Conservation (phyloP, 2,888 invertebrate genomes). For the Habrosyne pyritoides region DNA sequence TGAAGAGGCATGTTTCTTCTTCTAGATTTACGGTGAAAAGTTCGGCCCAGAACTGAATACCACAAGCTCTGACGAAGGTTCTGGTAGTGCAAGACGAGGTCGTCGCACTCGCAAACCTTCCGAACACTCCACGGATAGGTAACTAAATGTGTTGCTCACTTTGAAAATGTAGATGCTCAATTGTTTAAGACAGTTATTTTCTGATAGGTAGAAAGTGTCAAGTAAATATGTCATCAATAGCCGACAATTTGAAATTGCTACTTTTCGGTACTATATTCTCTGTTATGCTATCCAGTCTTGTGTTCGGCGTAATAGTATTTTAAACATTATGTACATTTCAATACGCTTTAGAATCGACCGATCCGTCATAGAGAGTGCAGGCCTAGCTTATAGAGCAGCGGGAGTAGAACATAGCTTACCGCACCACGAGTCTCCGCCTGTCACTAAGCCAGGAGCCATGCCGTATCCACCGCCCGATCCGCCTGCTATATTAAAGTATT, state of each 20-base stretch:
- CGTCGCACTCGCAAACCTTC: conserved; percentile 88
- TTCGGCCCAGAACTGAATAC: conserved; percentile 85
- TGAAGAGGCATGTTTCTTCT: conserved; percentile 9
- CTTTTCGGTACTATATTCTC: too few species aligned
- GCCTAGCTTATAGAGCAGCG: conserved; percentile 70
- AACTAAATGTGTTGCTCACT: conserved; percentile 8
- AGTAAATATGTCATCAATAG: too few species aligned
- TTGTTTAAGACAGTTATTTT: too few species aligned
- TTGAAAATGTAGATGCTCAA: too few species aligned
- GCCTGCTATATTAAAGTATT: conserved; percentile 71
- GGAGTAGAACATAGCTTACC: conserved; percentile 56
- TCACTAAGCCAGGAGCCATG: conserved; percentile 46
- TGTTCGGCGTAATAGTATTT: background rate
- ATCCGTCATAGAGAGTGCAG: conserved; percentile 72
- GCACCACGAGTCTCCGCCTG: conserved; percentile 38
- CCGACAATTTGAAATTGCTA: too few species aligned
- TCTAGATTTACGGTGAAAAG: conserved; percentile 92
- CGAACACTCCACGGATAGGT: conserved; percentile 88
- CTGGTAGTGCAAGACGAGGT: conserved; percentile 68
- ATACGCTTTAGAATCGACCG: conserved; percentile 61
- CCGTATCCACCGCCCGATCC: conserved; percentile 71
- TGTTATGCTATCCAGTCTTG: too few species aligned
- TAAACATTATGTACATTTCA: background rate
- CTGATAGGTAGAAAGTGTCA: too few species aligned
- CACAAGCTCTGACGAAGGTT: conserved; percentile 82